Percentiles rank a stretch among this genome's conserved stretches.
Conservation (phyloP, 2,888 invertebrate species). For the Synergus itoensis region DNA sequence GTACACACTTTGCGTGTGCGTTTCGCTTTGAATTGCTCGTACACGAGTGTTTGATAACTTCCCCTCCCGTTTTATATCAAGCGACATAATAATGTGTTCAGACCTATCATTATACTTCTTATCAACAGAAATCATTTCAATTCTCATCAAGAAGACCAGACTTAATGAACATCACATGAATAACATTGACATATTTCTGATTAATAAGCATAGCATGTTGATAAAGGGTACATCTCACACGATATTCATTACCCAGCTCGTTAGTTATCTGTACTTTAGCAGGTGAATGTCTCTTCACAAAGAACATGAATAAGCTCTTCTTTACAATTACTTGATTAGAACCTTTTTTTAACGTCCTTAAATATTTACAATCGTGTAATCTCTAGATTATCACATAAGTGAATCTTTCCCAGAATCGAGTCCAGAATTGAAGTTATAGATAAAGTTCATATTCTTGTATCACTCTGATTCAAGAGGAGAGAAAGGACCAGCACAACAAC, state of each 20-base stretch:
- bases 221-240: slow-evolving; percentile 10
- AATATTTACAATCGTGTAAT: neutral
- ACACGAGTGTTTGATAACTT: slow-evolving; percentile 54
- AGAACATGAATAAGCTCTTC: slow-evolving; percentile 1
- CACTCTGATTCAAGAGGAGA: slow-evolving; percentile 25
- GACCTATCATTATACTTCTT: slow-evolving; percentile 63
- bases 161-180: slow-evolving; percentile 33
- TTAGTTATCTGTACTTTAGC: neutral
- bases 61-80: slow-evolving; percentile 69
- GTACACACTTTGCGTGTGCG: neutral
- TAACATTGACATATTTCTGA: slow-evolving; percentile 30
- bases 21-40: neutral
- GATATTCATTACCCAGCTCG: slow-evolving; percentile 25
- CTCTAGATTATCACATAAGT: too few species aligned
- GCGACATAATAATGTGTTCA: slow-evolving; percentile 49
- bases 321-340: neutral
- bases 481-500: slow-evolving; percentile 24
- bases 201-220: slow-evolving; percentile 32
- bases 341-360: neutral
- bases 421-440: neutral
- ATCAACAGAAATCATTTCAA: slow-evolving; percentile 62
- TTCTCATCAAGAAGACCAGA: slow-evolving; percentile 60
- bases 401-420: neutral
- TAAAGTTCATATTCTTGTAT: slow-evolving; percentile 23
- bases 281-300: neutral